These are phyloP conservation scores for Elmis aenea DNA, from an alignment of 2,888 invertebrate genomes.

Conservation along the genomic window DNA sequence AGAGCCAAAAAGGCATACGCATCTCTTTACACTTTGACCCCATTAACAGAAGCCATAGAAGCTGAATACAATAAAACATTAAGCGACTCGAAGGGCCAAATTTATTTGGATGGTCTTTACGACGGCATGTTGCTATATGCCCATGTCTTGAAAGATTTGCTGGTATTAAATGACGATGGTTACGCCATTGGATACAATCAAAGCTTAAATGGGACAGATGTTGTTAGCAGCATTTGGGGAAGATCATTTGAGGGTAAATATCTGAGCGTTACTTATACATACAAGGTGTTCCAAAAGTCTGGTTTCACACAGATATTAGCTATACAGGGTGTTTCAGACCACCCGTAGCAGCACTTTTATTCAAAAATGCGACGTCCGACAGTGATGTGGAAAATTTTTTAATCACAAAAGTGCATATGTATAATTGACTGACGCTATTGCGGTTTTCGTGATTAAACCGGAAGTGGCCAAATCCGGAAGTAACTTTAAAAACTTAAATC, in stretches of 20 bases:
- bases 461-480: too few relatives aligned
- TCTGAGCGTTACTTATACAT: too few relatives aligned
- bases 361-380: too few relatives aligned
- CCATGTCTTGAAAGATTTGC: conserved; percentile 82
- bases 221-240: conserved; percentile 83
- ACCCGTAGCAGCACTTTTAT: too few relatives aligned
- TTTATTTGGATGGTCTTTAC: conserved; percentile 69
- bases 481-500: too few relatives aligned
- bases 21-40: conserved; percentile 82
- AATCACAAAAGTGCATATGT: too few relatives aligned
- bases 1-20: conserved; percentile 81
- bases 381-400: too few relatives aligned
- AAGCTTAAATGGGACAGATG: conserved; percentile 72
- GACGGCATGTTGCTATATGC: conserved; percentile 94
- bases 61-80: conserved; percentile 74
- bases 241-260: conserved; percentile 72
- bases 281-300: too few relatives aligned
- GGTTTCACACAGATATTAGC: too few relatives aligned
- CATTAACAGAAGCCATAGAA: conserved; percentile 69
- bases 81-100: conserved; percentile 50
- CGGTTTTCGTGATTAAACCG: too few relatives aligned
- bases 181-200: conserved; percentile 25
- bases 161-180: conserved; percentile 46
- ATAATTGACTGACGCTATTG: too few relatives aligned
- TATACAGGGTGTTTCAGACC: too few relatives aligned